Conservation (phyloP, 1,140 invertebrate species). For the Nautilus pompilius region DNA sequence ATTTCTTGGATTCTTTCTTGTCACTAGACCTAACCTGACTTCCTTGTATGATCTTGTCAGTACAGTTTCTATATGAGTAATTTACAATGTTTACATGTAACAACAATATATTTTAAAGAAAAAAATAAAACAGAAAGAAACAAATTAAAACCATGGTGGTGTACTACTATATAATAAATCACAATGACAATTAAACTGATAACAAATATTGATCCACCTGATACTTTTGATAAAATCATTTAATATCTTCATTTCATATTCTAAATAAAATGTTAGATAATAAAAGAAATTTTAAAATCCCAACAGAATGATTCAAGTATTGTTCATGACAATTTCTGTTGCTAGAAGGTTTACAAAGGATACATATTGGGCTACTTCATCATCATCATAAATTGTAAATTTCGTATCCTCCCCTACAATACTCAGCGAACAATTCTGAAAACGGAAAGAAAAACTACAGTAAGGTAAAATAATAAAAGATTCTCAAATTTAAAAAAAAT, state of each 20-base stretch:
- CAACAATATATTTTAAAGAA: too few species aligned
- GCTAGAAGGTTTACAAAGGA: slow-evolving; percentile 32
- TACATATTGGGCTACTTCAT: slow-evolving; percentile 66
- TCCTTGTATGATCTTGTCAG: too few species aligned
- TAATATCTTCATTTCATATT: neutral
- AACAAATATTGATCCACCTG: neutral
- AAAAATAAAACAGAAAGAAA: too few species aligned
- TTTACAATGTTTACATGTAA: too few species aligned
- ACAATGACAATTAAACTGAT: neutral
- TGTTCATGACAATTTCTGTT: too few species aligned
- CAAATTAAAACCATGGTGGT: too few species aligned
- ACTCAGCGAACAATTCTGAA: slow-evolving; percentile 86
- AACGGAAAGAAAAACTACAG: slow-evolving; percentile 11
- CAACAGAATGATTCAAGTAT: neutral
- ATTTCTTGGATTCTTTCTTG: too few species aligned
- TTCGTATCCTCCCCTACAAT: slow-evolving; percentile 79
- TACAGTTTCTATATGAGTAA: too few species aligned
- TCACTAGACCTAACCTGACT: too few species aligned
- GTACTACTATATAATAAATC: neutral
- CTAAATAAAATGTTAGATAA: neutral
- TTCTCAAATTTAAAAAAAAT: too few species aligned
- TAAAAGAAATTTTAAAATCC: neutral
- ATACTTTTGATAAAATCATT: neutral
- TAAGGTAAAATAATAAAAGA: too few species aligned
- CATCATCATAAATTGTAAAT: slow-evolving; percentile 79